Evolutionary conservation across 2,888 invertebrate genomes (phyloP).

Genomic region (Tryphoninae sp.): DNA sequence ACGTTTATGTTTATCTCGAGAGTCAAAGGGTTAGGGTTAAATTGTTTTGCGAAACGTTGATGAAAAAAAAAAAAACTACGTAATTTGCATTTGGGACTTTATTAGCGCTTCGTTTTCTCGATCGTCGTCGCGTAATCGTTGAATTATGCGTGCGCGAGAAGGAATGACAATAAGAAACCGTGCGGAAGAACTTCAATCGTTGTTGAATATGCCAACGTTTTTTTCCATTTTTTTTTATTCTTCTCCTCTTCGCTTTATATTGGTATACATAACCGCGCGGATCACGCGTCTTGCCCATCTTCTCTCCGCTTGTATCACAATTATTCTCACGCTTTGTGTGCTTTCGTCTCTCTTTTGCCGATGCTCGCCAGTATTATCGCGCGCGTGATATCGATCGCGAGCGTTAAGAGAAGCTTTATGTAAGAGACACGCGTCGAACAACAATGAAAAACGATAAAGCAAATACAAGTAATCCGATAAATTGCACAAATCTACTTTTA

Average conservation of each 20-base stretch:
- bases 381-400: slow-evolving; percentile 2
- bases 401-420: neutral
- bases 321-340: slow-evolving; percentile 49
- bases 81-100: no score
- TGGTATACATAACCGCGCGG: slow-evolving; percentile 28
- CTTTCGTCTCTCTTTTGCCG: neutral
- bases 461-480: no score
- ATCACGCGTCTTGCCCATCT: slow-evolving; percentile 42
- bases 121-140: no score
- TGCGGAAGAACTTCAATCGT: neutral
- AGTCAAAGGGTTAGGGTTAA: no score
- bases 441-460: neutral
- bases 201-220: neutral
- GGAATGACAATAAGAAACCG: no score
- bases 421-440: neutral
- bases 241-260: slow-evolving; percentile 27
- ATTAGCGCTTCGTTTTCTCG: no score
- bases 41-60: no score
- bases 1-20: no score
- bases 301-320: slow-evolving; percentile 46
- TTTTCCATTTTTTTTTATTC: neutral
- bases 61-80: no score
- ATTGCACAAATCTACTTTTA: no score
- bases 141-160: no score
- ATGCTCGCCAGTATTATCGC: neutral